Evolutionary conservation across 2,888 invertebrate species (phyloP).

Genomic region (Nebria salina): DNA sequence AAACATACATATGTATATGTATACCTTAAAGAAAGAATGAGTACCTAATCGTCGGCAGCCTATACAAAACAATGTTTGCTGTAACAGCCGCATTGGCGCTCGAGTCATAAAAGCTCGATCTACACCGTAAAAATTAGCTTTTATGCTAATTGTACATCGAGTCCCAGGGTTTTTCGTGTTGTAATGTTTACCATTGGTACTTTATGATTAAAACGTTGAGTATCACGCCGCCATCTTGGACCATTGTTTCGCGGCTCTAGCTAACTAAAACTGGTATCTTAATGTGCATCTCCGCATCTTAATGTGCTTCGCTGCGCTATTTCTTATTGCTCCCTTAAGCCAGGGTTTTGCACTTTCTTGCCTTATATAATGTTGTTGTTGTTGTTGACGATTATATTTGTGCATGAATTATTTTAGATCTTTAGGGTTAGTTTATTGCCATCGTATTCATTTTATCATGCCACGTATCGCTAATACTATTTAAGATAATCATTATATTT

Average conservation of each 20-base stretch:
- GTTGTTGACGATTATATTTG: neutral
- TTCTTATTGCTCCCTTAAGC: conserved; percentile 1
- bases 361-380: neutral
- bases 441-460: no score
- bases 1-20: neutral
- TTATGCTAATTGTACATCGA: conserved; percentile 35
- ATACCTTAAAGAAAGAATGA: neutral
- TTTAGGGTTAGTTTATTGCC: no score
- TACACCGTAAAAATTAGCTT: conserved; percentile 37
- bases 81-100: neutral
- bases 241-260: neutral
- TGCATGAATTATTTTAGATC: conserved; percentile 1
- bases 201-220: neutral
- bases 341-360: neutral
- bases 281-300: conserved; percentile 42
- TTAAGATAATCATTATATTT: no score
- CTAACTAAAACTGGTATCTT: conserved; percentile 27
- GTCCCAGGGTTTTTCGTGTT: conserved; percentile 6
- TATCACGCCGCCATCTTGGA: neutral
- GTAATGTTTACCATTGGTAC: neutral
- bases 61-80: neutral
- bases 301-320: conserved; percentile 23
- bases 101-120: conserved; percentile 26
- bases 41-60: neutral
- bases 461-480: no score